Evolutionary conservation across 2,888 invertebrate species (phyloP), one percentile per base, ranked within the genome.

Genomic region (Cyclophora albipunctata): DNA sequence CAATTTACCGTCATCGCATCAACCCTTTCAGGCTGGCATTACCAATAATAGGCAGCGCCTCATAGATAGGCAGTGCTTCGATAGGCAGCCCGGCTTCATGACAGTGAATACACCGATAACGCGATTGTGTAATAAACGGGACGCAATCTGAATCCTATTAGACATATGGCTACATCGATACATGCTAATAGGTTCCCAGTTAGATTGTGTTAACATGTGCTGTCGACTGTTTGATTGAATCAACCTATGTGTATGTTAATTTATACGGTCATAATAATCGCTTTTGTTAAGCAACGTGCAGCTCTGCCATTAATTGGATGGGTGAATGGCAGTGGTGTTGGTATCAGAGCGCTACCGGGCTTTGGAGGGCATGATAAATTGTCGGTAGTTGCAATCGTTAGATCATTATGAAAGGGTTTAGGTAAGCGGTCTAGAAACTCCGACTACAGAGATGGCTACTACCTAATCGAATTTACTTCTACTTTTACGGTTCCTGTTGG

Each of bases 101-200:
- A 51, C 53, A 57, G 42, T 54, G 55, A 49, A 52, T 52, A 57
- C 46, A 60, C 64, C 69, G 73, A 76, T 79, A 78, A 78, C 78
- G 69, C 69, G 77, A 78, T 82, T 80, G 79, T 73, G 78, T 75
- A 77, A 78, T 81, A 78, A 81, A 78, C 80, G 81, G 81, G 77
- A 81, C 76, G 76, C 80, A 75, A 79, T 81, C 67, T 68, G 71
- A 78, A 81, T 84, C 81, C 83, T 75, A 82, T 85, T 83, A 84
- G 81, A 81, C 81, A 71, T 79, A 78, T 73, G 80, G 69, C 63
- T 64, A 67, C 57, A 50, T 67, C 61, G 74, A 75, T 76, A 75
- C 75, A 72, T 65, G 71, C 69, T 78, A 79, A 83, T 79, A 79
- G 78, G 78, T 71, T 78, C 75, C 72, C 69, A 65, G 73, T 74